Evolutionary conservation across 2,113 vertebrate species (phyloP), one percentile per base, ranked within the genome.

Genomic region (Nanger granti): DNA sequence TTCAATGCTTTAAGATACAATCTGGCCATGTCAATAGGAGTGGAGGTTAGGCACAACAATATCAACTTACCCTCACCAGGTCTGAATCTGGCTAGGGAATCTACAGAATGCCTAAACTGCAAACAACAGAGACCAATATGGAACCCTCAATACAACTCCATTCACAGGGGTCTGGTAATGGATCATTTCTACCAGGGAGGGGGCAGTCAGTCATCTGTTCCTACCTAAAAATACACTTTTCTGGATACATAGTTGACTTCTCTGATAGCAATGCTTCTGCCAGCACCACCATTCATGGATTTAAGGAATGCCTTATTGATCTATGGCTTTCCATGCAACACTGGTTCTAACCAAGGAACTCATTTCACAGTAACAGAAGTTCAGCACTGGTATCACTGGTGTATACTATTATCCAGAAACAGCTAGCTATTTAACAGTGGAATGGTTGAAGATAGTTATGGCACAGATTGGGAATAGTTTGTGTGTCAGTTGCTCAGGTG

Each of bases 261-360:
- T 11, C 28, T 66, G 37, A 76, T 20, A 76, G 90, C 31, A 91
- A 41, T 84, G 37, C 8, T 91, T 95, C 83, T 64, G 14, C 54
- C 47, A 89, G 37, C 76, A 87, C 8, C 66, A 87, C 12, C 31
- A 69, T 47, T 82, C 49, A 93, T 31, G 41, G 47, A 84, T 69
- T 95, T 66, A 60, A 52, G 37, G 83, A 93, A 87, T 73, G 64
- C 41, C 15, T 89, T 89, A 92, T 47, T 95, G 49, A 85, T 37
- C 44, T 91, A 47, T 52, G 49, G 47, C 14, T 96, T 89, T 26
- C 57, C 41, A 89, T 7, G 52, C 11, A 79, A 89, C 12, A 79
- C 14, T 92, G 41, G 26, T 79, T 94, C 76, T 95, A 95, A 95
- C 22, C 34, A 91, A 83, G 87, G 31, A 95, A 93, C 28, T 66